Percentiles rank a stretch among this genome's conserved stretches.
phyloP scores from a whole-genome alignment of 2,888 invertebrate genomes.

The Aphelenchoides bicaudatus region DNA sequence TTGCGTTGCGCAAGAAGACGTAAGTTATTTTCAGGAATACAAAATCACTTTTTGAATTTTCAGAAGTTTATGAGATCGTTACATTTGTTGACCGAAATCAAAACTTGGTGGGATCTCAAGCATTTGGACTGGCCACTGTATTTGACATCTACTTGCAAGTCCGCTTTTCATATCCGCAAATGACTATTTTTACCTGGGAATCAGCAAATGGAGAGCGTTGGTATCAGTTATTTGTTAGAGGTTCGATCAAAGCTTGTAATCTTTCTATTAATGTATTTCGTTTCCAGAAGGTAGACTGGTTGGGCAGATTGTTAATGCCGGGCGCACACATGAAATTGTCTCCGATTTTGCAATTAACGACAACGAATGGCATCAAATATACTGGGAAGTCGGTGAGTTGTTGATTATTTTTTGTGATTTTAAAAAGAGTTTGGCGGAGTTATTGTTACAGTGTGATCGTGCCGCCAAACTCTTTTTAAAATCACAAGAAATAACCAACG shows the following conservation, averaged over 20 bases:
- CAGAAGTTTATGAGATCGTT: conserved; percentile 48
- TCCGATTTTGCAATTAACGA: conserved; percentile 47
- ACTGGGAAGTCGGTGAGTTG: conserved; percentile 36
- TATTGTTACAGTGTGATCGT: neutral
- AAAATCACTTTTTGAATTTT: conserved; percentile 5
- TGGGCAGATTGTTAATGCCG: conserved; percentile 56
- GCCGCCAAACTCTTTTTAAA: neutral
- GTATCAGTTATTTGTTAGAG: conserved; percentile 55
- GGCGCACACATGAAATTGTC: conserved; percentile 46
- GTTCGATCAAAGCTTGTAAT: conserved; percentile 16
- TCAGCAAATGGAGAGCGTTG: conserved; percentile 53
- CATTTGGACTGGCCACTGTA: conserved; percentile 35
- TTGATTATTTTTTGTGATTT: neutral
- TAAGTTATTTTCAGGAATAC: conserved; percentile 17
- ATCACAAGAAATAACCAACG: no score
- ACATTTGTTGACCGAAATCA: conserved; percentile 57
- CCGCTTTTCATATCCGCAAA: conserved; percentile 49
- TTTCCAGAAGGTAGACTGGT: conserved; percentile 44
- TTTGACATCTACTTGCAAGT: conserved; percentile 51
- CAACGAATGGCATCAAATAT: conserved; percentile 49
- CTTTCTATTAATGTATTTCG: neutral
- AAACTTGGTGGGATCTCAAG: conserved; percentile 42
- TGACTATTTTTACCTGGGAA: conserved; percentile 56
- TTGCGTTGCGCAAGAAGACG: conserved; percentile 46
- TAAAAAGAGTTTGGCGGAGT: neutral